A percentile compares a stretch with the other conserved stretches of the same genome.
These are phyloP conservation scores for Litocranius walleri DNA, from an alignment of 2,113 vertebrate genomes.

Conservation along the genomic window DNA sequence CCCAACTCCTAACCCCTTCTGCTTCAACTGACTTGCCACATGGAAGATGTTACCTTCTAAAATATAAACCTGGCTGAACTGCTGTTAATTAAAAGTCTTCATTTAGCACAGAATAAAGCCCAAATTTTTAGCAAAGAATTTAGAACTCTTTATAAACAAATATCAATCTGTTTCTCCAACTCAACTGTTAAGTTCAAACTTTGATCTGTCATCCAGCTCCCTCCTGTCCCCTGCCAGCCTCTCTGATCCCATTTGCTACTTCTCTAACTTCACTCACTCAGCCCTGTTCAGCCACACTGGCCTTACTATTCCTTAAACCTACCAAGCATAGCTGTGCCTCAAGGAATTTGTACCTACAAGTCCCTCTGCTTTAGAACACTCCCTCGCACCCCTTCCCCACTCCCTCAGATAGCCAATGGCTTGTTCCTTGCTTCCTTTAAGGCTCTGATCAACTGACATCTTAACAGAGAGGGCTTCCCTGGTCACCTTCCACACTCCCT, in stretches of 20 bases:
- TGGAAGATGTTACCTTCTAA: neutral
- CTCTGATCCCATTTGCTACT: neutral
- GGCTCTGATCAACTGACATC: neutral
- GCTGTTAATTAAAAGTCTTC: neutral
- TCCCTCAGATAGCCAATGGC: neutral
- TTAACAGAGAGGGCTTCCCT: neutral
- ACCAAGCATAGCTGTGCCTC: neutral
- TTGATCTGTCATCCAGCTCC: neutral
- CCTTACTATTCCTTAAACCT: neutral
- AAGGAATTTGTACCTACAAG: neutral
- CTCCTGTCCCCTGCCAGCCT: neutral
- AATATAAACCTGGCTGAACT: neutral
- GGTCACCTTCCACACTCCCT: neutral
- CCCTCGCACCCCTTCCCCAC: neutral
- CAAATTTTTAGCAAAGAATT: neutral
- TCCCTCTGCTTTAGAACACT: neutral
- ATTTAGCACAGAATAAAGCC: neutral
- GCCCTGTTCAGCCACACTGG: neutral
- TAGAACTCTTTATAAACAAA: neutral
- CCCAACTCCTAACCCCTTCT: neutral
- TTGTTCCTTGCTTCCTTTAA: neutral
- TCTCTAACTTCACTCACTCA: neutral
- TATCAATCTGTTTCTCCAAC: neutral
- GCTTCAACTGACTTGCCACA: neutral
- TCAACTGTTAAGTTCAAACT: neutral